Base-by-base conservation (phyloP, 1,140 invertebrate species). In the Eurytemora carolleeae region DNA sequence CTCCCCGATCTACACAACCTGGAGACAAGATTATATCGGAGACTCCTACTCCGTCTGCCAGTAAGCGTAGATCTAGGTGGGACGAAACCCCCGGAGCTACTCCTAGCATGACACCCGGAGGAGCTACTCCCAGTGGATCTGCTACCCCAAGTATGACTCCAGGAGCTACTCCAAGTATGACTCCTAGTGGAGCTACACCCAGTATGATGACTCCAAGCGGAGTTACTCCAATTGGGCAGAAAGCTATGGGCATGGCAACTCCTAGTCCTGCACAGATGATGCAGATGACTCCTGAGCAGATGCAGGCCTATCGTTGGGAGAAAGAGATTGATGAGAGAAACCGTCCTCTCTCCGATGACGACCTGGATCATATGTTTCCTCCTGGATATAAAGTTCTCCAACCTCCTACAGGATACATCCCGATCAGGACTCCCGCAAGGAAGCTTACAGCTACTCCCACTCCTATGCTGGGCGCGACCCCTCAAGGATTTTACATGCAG, bases 291-390 rank as follows among this genome's bases (percentile, higher is more conserved):
- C 95, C 96, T 0, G 96, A 98, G 74, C 94, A 98, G 73, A 74
- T 98, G 63, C 94, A 98, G 71, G 91, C 92, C 0, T 97, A 92
- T 72, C 82, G 93, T n/a, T 97, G 91, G 91, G 94, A 98, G 74
- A 81, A 89, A 67, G 96, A 99, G 76, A 96, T 99, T 61, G 95
- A 98, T 69, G 93, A 98, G 70, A 76, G 95, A 59, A 99, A 99
- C 72, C 77, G 93, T 65, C 92, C 92, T 0, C 80, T 97, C 57
- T 83, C 87, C 0, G 95, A 99, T 72, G 95, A 98, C 69, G 96
- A 99, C 73, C 75, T 99, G 15, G 95, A 99, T 73, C 77, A 87
- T 26, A 83, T 99, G 76, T 96, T 99, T 72, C 95, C 96, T 55
- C 83, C 90, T 15, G 96, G 95, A 21, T 99, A 98, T 74, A 98